A percentile compares a stretch with the other conserved stretches of the same genome.
Conservation (phyloP, 2,797 vertebrate species). For the Tapirus indicus region DNA sequence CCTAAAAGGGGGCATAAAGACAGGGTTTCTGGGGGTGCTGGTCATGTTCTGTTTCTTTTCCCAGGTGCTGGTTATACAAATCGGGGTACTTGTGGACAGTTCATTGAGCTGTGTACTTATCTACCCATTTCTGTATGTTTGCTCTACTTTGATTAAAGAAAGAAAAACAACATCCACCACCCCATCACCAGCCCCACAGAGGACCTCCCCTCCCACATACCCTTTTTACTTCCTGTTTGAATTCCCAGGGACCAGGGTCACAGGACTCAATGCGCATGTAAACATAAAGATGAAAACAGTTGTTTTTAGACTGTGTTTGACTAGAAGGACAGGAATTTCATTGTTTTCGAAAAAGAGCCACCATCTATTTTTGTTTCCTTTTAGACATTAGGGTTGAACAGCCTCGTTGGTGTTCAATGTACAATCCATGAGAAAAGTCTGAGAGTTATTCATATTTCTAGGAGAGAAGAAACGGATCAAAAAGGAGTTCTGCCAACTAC, state of each 20-base stretch:
- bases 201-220: too few relatives aligned
- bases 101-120: neutral
- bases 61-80: neutral
- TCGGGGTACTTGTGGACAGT: neutral
- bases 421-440: neutral
- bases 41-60: neutral
- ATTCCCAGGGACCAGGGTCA: neutral
- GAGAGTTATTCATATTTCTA: slow-evolving; percentile 50
- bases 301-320: neutral
- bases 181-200: neutral
- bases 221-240: neutral
- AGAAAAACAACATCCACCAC: neutral
- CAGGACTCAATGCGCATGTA: neutral
- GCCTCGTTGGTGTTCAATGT: neutral
- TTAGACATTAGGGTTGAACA: neutral
- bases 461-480: slow-evolving; percentile 61
- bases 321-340: neutral
- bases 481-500: slow-evolving; percentile 17
- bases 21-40: neutral
- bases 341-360: neutral
- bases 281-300: neutral
- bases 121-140: neutral
- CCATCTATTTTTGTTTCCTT: neutral
- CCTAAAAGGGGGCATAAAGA: neutral
- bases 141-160: neutral